Evolutionary conservation across 2,797 vertebrate genomes (phyloP).

Genomic region (Gephyroberyx darwinii): DNA sequence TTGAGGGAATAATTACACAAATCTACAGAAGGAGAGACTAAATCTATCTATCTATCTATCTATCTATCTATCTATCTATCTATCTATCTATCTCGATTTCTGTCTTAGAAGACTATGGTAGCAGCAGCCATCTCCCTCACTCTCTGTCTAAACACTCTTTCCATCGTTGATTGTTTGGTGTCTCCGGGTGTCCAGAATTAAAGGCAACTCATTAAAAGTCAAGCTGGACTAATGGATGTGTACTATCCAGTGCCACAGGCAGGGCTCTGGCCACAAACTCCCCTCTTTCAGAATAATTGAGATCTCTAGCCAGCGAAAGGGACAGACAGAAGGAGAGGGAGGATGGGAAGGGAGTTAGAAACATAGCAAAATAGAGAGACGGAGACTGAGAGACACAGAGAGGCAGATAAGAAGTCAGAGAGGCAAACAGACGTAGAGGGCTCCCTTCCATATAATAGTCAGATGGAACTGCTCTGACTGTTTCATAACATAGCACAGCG

Average conservation of each 20-base stretch:
- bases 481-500: background rate
- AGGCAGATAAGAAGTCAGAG: background rate
- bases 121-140: too few relatives aligned
- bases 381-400: background rate
- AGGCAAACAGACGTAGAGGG: background rate
- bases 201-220: conserved; percentile 35
- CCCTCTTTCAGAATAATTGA: background rate
- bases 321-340: conserved; percentile 1
- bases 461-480: background rate
- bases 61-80: too few relatives aligned
- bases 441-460: background rate
- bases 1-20: conserved; percentile 23
- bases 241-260: background rate
- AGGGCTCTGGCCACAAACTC: conserved; percentile 1
- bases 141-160: background rate
- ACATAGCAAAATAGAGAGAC: too few relatives aligned
- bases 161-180: conserved; percentile 23
- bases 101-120: too few relatives aligned
- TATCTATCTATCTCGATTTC: too few relatives aligned
- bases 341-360: background rate
- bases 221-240: conserved; percentile 6
- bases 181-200: conserved; percentile 6
- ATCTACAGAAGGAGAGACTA: background rate
- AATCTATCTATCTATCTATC: too few relatives aligned
- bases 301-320: background rate